Conservation (phyloP, 2,113 vertebrate genomes). For the Geococcyx californianus region DNA sequence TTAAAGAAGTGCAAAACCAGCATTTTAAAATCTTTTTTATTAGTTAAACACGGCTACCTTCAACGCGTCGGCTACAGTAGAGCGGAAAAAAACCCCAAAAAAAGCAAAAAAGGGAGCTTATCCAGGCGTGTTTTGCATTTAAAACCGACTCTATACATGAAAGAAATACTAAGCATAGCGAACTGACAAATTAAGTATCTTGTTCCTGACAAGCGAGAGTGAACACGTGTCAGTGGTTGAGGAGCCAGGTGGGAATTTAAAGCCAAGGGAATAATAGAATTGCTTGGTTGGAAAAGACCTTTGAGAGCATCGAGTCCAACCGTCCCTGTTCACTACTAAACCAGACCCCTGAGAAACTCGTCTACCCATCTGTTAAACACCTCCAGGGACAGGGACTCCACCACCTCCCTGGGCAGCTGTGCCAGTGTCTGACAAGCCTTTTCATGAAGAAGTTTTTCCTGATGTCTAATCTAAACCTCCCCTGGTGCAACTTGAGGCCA, state of each 20-base stretch:
- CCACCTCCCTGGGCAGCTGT: too few species aligned
- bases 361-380: too few species aligned
- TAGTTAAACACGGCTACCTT: not conserved
- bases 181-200: slow-evolving; percentile 34
- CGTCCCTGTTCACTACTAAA: too few species aligned
- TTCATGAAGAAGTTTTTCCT: too few species aligned
- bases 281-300: too few species aligned
- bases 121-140: slow-evolving; percentile 25
- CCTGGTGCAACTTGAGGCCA: too few species aligned
- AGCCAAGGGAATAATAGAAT: not conserved
- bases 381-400: too few species aligned
- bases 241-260: not conserved
- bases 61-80: not conserved
- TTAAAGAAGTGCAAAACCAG: slow-evolving; percentile 40
- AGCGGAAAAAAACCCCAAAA: not conserved
- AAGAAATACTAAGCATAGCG: slow-evolving; percentile 31
- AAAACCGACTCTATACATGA: not conserved
- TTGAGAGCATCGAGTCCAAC: too few species aligned
- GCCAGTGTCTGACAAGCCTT: too few species aligned
- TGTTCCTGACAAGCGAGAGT: not conserved
- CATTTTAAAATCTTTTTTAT: slow-evolving; percentile 29
- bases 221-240: not conserved
- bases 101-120: not conserved
- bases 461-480: too few species aligned
- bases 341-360: too few species aligned